A percentile compares a stretch with the other conserved stretches of the same genome.
phyloP scores from a whole-genome alignment of 2,888 invertebrate species.

The Smittia aterrima region DNA sequence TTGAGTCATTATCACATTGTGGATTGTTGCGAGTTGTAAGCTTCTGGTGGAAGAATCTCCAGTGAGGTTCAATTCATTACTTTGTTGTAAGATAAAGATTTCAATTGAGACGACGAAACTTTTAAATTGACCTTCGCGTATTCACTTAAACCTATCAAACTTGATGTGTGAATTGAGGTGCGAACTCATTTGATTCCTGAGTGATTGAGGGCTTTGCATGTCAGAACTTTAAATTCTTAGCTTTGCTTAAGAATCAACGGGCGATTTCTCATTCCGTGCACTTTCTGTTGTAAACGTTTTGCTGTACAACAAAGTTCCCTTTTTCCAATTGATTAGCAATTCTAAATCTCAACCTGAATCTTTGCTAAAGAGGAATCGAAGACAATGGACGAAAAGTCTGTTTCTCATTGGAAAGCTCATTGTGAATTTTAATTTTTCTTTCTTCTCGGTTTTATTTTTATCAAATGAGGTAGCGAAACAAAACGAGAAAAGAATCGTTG shows the following conservation, averaged over 20 bases:
- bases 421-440: constrained; percentile 3
- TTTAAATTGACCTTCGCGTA: too few species aligned
- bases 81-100: too few species aligned
- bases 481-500: neutral
- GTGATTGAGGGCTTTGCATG: too few species aligned
- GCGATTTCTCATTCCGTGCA: too few species aligned
- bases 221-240: too few species aligned
- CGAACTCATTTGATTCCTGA: too few species aligned
- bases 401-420: neutral
- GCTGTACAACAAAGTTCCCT: neutral
- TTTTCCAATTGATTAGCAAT: neutral
- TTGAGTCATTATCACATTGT: constrained; percentile 13
- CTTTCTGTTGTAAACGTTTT: neutral
- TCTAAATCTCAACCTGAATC: constrained; percentile 13
- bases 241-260: too few species aligned
- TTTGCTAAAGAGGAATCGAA: neutral
- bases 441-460: neutral
- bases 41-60: too few species aligned
- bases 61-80: too few species aligned
- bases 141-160: too few species aligned
- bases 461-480: neutral
- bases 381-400: neutral
- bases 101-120: too few species aligned
- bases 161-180: too few species aligned
- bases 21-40: neutral